Evolutionary conservation across 1,140 invertebrate genomes (phyloP).

Genomic region (Drosophila pseudoananassae): DNA sequence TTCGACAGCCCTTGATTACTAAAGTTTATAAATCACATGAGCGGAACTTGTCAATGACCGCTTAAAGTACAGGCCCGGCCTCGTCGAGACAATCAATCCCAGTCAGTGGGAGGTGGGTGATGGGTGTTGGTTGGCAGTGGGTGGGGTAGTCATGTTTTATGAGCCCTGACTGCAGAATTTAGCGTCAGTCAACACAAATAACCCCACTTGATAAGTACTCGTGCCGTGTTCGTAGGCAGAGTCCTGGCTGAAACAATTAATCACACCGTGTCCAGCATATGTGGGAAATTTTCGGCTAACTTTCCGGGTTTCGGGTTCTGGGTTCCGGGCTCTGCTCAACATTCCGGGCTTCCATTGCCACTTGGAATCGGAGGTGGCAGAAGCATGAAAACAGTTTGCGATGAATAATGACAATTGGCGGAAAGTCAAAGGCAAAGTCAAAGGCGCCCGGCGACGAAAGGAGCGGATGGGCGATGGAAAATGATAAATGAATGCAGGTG

Average conservation of each 20-base stretch:
- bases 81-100: slow-evolving; percentile 20
- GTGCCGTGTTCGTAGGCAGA: slow-evolving; percentile 23
- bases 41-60: slow-evolving; percentile 14
- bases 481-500: slow-evolving; percentile 82
- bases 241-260: slow-evolving; percentile 64
- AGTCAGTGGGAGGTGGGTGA: neutral
- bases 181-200: slow-evolving; percentile 73
- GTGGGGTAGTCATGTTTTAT: slow-evolving; percentile 46
- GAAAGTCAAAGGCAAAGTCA: slow-evolving; percentile 80
- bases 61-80: slow-evolving; percentile 19
- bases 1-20: slow-evolving; percentile 40
- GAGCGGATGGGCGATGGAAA: slow-evolving; percentile 46
- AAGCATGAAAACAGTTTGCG: slow-evolving; percentile 71
- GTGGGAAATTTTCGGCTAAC: slow-evolving; percentile 71
- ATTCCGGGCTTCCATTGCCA: too few relatives aligned
- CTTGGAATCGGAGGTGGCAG: slow-evolving; percentile 16
- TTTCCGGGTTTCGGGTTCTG: slow-evolving; percentile 9
- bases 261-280: slow-evolving; percentile 74
- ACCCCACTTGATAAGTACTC: slow-evolving; percentile 37
- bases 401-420: slow-evolving; percentile 83
- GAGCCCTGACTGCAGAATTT: slow-evolving; percentile 53
- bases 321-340: neutral
- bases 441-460: slow-evolving; percentile 75
- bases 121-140: too few relatives aligned
- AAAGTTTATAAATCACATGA: slow-evolving; percentile 43